Base-by-base conservation (phyloP, 2,113 vertebrate species). In the Perca schrenkii region DNA sequence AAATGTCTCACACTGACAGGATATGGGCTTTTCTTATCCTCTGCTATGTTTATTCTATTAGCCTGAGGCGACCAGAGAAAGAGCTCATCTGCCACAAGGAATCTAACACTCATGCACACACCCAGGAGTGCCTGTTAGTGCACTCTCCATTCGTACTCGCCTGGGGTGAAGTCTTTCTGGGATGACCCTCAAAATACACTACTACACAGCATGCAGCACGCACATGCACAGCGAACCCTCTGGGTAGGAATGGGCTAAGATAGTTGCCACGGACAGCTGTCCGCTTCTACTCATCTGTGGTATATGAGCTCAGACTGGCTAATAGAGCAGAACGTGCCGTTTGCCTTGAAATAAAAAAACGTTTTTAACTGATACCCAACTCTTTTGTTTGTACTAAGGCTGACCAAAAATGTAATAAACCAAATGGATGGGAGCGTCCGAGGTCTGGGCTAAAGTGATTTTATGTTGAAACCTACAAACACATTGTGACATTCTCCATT, bases 51-150 rank as follows among this genome's bases (percentile, higher is more conserved):
- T 94, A 84, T 89, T 88, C 83, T 36, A 60, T 77, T 72, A 85
- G 86, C 84, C 90, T 14, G 62, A 60, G 77, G 85, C 28, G 0
- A 75, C 66, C 52, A 22, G 47, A 65, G 72, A 43, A 43, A 65
- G 89, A 87, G 79, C 91, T 88, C 93, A 92, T 91, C 90, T 93
- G 89, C 89, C 86, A 92, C 83, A 75, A 91, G 83, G 88, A 87
- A 87, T 86, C 53, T 53, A 62, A 85, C 72, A 65, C 75, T 19
- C 71, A 87, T 14, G 17, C n/a, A 52, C 46, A 68, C 66, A 82
- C 80, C 40, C 87, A 62, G 85, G 62, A 87, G 76, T 84, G 87
- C 69, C 88, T 87, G 88, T 86, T 87, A 89, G 86, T 83, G 71
- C 79, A 84, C 89, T 88, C 72, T 88, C 22, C 47, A 79, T 60